Base-by-base conservation (phyloP, 2,113 vertebrate genomes). In the Hirundichthys speculiger region DNA sequence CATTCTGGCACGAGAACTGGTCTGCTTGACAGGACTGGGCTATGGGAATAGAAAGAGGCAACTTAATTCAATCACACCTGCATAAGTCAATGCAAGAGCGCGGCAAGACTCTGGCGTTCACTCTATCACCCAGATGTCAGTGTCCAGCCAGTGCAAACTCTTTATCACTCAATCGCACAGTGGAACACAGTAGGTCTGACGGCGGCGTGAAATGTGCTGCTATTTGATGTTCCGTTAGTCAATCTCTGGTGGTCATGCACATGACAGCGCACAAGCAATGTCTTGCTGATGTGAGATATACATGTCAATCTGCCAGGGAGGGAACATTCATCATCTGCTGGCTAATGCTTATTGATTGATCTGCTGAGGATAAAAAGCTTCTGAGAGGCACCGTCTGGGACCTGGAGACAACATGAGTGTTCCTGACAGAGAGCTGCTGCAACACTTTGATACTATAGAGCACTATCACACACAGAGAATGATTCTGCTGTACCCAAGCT, bases 1-100 rank as follows among this genome's bases (percentile, higher is more conserved):
- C 95, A 0, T 95, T 99, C 61, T 91, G 92, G 80, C 98, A 99
- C 1, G 96, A 94, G 90, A 97, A 96, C 14, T 98, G 96, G 59
- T 95, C 93, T 45, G 79, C 67, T 77, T 94, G 95, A 88, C 98
- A 99, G 18, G 94, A 93, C 88, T 92, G 94, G 74, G 95, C 97
- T 98, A 85, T 46, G 43, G 39, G 49, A 73, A 15, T 4, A 24
- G 19, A 65, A 46, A 50, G 25, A 60, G 46, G 52, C 25, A 65
- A 65, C 57, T 77, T 80, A 71, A 90, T 84, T 85, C 63, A 84
- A 71, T 80, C 81, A 78, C 60, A 50, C 40, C 11, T 68, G 66
- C 69, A 73, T 75, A 61, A 73, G 77, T 82, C 84, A 82, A 79
- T 46, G 75, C 7, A 15, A 62, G 50, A 20, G 6, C 54, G 54